Evolutionary conservation across 2,888 invertebrate genomes (phyloP), one percentile per base, ranked within the genome.

Genomic region (Ariolimax columbianus): DNA sequence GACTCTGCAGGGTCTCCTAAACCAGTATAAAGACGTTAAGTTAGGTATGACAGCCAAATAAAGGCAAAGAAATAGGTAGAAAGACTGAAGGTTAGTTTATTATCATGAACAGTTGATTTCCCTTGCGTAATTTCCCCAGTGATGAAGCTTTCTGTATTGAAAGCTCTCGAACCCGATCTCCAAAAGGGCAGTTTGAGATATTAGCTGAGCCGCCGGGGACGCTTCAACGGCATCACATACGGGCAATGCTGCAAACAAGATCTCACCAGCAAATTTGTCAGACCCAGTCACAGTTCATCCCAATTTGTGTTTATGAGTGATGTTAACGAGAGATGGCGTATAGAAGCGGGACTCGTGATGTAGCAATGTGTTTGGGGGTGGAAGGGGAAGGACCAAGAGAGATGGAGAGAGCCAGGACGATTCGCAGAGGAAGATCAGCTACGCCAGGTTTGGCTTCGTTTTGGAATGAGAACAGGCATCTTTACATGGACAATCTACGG

Each of bases 401-500:
- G 70, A 9, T n/a, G 33, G 79, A 68, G 43, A 79, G 33, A 36
- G 30, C 4, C 43, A n/a, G 66, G 17, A 70, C 14, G n/a, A 6
- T 36, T 47, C 80, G 68, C 2, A 68, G 68, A 38, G 47, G 70
- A 6, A 68, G 43, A 51, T 80, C 66, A n/a, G 43, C 51, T 19
- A 47, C 70, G 4, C 43, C 77, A 30, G 59, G 77, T 0, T 26
- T 59, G 33, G 63, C 26, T 26, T 40, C 66, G 6, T 36, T 63
- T 43, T 77, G 66, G 83, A 77, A 66, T 11, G 83, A 83, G 47
- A 83, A 77, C 68, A 43, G 70, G 6, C 77, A 70, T 26, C 51
- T 83, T 33, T 77, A 77, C 79, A 72, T 79, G 78, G 84, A 84
- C 79, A 84, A 84, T 30, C 43, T 84, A 4, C 78, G 84, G 9